Percentiles rank a stretch among this genome's conserved stretches.
These are phyloP conservation scores for Argyresthia goedartella DNA, from an alignment of 2,888 invertebrate genomes.

Conservation along the genomic window DNA sequence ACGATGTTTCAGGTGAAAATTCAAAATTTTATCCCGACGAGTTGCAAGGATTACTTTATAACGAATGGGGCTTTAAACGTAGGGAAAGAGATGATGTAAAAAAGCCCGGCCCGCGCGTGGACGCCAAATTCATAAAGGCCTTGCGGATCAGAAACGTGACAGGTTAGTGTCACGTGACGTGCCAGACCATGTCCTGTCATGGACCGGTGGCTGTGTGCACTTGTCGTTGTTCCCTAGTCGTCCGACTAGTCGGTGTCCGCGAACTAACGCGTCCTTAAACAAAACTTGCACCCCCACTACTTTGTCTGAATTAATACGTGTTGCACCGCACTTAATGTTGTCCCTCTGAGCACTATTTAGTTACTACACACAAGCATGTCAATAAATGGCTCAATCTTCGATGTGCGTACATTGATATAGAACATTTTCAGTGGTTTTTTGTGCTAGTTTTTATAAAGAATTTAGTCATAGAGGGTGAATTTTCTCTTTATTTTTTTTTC, in stretches of 20 bases:
- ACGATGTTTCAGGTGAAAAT: slow-evolving; percentile 69
- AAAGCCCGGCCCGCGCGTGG: slow-evolving; percentile 91
- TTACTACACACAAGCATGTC: slow-evolving; percentile 37
- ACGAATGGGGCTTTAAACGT: slow-evolving; percentile 85
- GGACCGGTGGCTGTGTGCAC: slow-evolving; percentile 38
- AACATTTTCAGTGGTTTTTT: no score
- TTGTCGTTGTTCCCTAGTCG: neutral
- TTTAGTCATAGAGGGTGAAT: no score
- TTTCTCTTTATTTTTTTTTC: no score
- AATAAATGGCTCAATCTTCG: no score
- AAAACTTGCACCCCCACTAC: slow-evolving; percentile 42
- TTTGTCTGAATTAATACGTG: slow-evolving; percentile 27
- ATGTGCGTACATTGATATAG: no score
- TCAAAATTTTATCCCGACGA: slow-evolving; percentile 61
- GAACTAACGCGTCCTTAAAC: neutral
- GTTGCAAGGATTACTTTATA: slow-evolving; percentile 73
- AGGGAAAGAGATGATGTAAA: slow-evolving; percentile 93
- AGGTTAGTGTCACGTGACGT: slow-evolving; percentile 57
- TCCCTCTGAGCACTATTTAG: slow-evolving; percentile 29
- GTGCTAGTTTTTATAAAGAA: no score
- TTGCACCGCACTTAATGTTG: slow-evolving; percentile 63
- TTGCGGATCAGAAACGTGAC: slow-evolving; percentile 64
- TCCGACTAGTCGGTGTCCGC: no score
- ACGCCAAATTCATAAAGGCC: slow-evolving; percentile 73
- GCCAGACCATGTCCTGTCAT: slow-evolving; percentile 42